Conservation (phyloP, 2,888 invertebrate genomes). For the Lepidochrysops patricia region DNA sequence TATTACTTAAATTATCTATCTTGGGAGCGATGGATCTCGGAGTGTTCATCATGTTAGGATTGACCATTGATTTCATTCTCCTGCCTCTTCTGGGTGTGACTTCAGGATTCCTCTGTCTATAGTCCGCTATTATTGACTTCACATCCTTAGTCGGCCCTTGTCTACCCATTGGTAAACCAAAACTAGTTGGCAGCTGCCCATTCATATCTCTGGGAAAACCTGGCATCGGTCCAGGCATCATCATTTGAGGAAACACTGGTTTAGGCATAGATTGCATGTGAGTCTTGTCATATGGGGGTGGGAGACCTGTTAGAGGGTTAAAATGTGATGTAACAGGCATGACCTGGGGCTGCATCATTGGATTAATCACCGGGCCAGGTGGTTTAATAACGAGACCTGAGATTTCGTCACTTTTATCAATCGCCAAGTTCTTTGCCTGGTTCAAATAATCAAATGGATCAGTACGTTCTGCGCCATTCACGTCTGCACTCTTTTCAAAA, state of each 20-base stretch:
- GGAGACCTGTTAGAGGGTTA: constrained; percentile 56
- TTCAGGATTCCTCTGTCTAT: constrained; percentile 84
- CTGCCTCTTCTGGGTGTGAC: constrained; percentile 80
- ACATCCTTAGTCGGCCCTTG: constrained; percentile 88
- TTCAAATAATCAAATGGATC: constrained; percentile 63
- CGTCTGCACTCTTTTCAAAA: constrained; percentile 55
- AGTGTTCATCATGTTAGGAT: constrained; percentile 59
- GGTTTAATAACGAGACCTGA: constrained; percentile 60
- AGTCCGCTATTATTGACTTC: constrained; percentile 87
- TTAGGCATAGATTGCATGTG: constrained; percentile 61
- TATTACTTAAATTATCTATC: constrained; percentile 45
- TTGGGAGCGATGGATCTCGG: constrained; percentile 64
- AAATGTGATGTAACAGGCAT: constrained; percentile 57
- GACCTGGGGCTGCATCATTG: constrained; percentile 50
- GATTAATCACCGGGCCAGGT: constrained; percentile 44
- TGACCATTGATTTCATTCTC: constrained; percentile 73
- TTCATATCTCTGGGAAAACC: constrained; percentile 69
- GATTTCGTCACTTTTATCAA: constrained; percentile 66
- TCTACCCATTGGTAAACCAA: constrained; percentile 73
- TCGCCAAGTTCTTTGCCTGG: constrained; percentile 58
- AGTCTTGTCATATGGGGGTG: constrained; percentile 64
- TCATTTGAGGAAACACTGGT: constrained; percentile 55
- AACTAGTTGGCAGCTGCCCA: constrained; percentile 72
- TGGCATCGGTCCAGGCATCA: constrained; percentile 46
- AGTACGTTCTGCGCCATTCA: constrained; percentile 50